Percentiles rank a stretch among this genome's conserved stretches.
phyloP scores from a whole-genome alignment of 2,113 vertebrate genomes.

The Nothobranchius kuhntae region DNA sequence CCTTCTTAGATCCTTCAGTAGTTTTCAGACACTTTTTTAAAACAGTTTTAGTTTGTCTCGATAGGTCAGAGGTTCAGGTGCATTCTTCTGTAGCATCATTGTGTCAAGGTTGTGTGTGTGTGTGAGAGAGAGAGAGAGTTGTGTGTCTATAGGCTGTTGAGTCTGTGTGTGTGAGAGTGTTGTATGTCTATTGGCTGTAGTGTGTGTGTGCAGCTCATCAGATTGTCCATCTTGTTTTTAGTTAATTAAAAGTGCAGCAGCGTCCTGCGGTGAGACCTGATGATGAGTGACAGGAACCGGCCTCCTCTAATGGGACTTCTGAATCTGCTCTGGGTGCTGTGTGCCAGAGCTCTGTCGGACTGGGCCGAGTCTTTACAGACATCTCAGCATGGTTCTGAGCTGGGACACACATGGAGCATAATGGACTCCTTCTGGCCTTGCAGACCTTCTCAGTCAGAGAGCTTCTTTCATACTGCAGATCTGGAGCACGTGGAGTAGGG shows the following conservation, averaged over 20 bases:
- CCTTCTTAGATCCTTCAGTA: no score
- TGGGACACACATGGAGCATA: slow-evolving; percentile 38
- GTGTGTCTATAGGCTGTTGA: no score
- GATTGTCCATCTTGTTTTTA: slow-evolving; percentile 7
- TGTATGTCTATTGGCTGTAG: no score
- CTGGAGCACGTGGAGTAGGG: slow-evolving; percentile 44
- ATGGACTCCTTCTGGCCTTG: slow-evolving; percentile 45
- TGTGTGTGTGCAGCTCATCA: no score
- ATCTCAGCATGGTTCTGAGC: slow-evolving; percentile 40
- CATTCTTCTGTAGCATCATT: no score
- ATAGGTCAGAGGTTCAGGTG: no score
- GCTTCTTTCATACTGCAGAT: slow-evolving; percentile 14
- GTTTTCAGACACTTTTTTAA: no score
- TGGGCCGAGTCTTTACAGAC: slow-evolving; percentile 34
- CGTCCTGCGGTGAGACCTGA: slow-evolving; percentile 20
- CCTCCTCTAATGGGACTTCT: slow-evolving; percentile 75
- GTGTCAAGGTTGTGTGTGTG: no score
- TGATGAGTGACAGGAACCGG: slow-evolving; percentile 61
- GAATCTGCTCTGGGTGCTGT: slow-evolving; percentile 20
- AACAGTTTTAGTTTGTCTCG: no score
- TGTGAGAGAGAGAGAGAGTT: no score
- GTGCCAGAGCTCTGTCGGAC: slow-evolving; percentile 50
- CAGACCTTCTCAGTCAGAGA: slow-evolving; percentile 38
- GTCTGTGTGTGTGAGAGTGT: no score
- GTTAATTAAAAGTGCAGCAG: slow-evolving; percentile 15